Percentiles rank a stretch among this genome's conserved stretches.
These are phyloP conservation scores for Harpalus rubripes DNA, from an alignment of 2,888 invertebrate species.

Conservation along the genomic window DNA sequence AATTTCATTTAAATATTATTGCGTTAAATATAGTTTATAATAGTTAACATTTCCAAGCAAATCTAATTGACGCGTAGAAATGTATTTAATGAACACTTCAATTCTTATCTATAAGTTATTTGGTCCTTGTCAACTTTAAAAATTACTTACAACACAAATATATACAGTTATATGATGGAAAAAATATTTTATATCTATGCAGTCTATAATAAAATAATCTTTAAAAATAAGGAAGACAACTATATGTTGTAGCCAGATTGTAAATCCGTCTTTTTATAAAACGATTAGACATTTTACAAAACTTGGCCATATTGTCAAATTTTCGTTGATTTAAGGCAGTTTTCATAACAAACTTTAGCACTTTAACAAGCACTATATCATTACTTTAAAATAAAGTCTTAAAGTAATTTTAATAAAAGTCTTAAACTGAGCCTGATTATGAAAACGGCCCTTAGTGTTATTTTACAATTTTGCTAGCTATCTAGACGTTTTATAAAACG, in stretches of 20 bases:
- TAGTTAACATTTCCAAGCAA: slow-evolving; percentile 22
- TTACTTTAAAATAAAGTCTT: too few species aligned
- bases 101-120: slow-evolving; percentile 44
- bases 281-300: too few species aligned
- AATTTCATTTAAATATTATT: slow-evolving; percentile 29
- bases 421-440: too few species aligned
- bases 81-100: slow-evolving; percentile 29
- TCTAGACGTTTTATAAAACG: too few species aligned
- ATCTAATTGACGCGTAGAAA: slow-evolving; percentile 6
- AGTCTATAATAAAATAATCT: slow-evolving; percentile 59
- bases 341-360: too few species aligned
- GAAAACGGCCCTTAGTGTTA: too few species aligned
- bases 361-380: too few species aligned
- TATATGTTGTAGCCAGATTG: background rate
- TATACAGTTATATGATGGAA: slow-evolving; percentile 43
- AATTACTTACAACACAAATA: slow-evolving; percentile 45
- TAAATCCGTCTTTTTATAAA: too few species aligned
- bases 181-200: slow-evolving; percentile 50
- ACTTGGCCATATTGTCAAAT: too few species aligned
- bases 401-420: too few species aligned
- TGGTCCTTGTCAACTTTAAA: slow-evolving; percentile 55
- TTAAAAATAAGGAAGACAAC: slow-evolving; percentile 66
- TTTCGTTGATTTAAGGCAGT: too few species aligned
- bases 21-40: slow-evolving; percentile 26
- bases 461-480: too few species aligned